Percentiles rank a stretch among this genome's conserved stretches.
These are phyloP conservation scores for Carassius gibelio DNA, from an alignment of 2,113 vertebrate genomes.

Conservation along the genomic window DNA sequence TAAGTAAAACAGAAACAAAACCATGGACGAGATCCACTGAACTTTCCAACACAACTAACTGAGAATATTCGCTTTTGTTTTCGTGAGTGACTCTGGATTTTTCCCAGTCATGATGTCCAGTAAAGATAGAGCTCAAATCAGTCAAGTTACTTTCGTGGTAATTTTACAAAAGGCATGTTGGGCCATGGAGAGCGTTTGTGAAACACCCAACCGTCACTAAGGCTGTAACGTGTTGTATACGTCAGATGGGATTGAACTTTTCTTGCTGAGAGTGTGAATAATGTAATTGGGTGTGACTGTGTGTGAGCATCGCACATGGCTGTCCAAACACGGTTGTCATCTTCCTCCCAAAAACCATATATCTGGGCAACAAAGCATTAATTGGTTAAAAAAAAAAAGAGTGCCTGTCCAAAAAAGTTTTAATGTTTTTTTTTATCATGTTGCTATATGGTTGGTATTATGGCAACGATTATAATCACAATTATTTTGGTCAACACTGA, in stretches of 20 bases:
- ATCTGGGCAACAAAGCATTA: not conserved
- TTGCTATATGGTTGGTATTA: not conserved
- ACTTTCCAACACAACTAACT: not conserved
- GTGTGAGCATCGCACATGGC: not conserved
- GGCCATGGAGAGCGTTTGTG: slow-evolving; percentile 14
- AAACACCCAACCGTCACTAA: slow-evolving; percentile 2
- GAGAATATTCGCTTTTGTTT: not conserved
- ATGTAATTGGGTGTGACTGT: not conserved
- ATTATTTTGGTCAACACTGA: not conserved
- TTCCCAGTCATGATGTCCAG: not conserved
- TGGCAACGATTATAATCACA: not conserved
- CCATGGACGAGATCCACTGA: not conserved
- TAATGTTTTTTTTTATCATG: not conserved
- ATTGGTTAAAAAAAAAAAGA: not conserved
- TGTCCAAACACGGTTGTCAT: slow-evolving; percentile 15
- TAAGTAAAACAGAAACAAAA: not conserved
- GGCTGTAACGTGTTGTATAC: not conserved
- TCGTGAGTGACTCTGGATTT: not conserved
- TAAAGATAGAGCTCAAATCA: not conserved
- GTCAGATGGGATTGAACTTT: slow-evolving; percentile 31
- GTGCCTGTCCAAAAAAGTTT: not conserved
- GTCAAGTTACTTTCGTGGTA: not conserved
- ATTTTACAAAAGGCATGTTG: slow-evolving; percentile 22
- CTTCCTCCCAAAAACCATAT: not conserved
- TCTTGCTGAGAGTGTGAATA: slow-evolving; percentile 16